Evolutionary conservation across 2,888 invertebrate genomes (phyloP), one percentile per base, ranked within the genome.

Genomic region (Eupeodes latifasciatus): DNA sequence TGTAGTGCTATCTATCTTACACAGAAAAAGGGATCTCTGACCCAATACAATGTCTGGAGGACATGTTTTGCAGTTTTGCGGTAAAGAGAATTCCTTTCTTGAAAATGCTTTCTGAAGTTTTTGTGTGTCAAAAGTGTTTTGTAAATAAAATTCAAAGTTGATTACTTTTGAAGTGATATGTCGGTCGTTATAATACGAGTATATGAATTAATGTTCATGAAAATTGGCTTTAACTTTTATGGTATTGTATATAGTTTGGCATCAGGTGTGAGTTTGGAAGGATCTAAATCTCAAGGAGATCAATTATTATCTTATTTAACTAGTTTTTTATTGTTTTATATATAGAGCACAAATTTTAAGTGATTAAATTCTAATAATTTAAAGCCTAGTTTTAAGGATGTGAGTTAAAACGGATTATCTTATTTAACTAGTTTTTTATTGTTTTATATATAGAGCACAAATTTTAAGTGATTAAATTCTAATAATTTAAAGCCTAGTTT

Each of bases 61-160:
- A 69, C 66, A 64, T 66, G 40, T 67, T 34, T 66, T 67, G 36
- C 40, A 74, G 51, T 62, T 55, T 61, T 80, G 81, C 44, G 55
- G 74, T 69, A 51, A 10, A 47, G 14, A 49, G 7, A 11, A 14
- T 61, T 51, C 61, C 78, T 49, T 67, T 51, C 67, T 81, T 55
- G 40, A 59, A 16, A 85, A 85, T 66, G 11, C 55, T 74, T 19
- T 61, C 19, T 14, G 53, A 57, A 47, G 57, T 59, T 72, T 57
- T 64, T 75, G 66, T 74, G 59, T 81, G 81, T 72, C 47, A 76
- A 76, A 72, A 79, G 86, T 79, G 76, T 83, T 87, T 66, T 49
- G 80, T 72, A 83, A 83, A 83, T 76, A 80, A 77, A 76, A 80
- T 76, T 49, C 76, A 74, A 12, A 80, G 67, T 82, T 81, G 85